Base-by-base conservation (phyloP, 2,797 vertebrate genomes). In the Gymnocypris eckloni region DNA sequence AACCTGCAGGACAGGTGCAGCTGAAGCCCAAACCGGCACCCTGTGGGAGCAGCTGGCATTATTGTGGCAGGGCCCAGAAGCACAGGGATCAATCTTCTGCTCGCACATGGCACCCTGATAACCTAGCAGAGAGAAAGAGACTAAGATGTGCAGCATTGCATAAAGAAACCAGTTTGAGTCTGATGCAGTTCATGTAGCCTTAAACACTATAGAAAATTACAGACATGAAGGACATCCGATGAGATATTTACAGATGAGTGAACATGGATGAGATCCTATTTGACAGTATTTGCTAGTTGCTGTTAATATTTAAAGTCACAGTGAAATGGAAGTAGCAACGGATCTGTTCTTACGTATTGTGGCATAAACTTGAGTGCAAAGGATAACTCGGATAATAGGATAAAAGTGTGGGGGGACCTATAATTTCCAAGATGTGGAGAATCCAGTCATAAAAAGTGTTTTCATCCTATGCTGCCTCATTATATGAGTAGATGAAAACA, bases 1-100 rank as follows among this genome's bases (percentile, higher is more conserved):
- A 99, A 22, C 97, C 97, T 0, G 96, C 92, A 3, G 96, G 96
- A 89, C 98, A 99, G 89, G 95, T 97, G 86, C 98, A 99, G 92
- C 95, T 95, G 64, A 97, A 98, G 12, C 92, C 96, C 87, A 96
- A 91, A 54, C 93, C 94, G 15, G 95, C 92, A 1, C 96, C 96
- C 3, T 97, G 96, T 2, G 94, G 91, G 94, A 96, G 90, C 98
- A 99, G 8, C 96, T 98, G 6, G 96, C 97, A 0, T 99, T 99
- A 91, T 99, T 99, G 92, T 97, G 97, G 87, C 98, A 99, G 0
- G 98, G 98, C 3, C 94, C 93, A 0, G 96, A 98, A 0, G 92
- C 94, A 11, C 98, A 99, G 0, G 97, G 97, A 86, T 99, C 96
- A 82, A 97, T 92, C 92, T 96, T 97, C 81, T 98, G 96, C 87